A percentile compares a stretch with the other conserved stretches of the same genome.
These are phyloP conservation scores for Fulica atra DNA, from an alignment of 2,113 vertebrate genomes.

Conservation along the genomic window DNA sequence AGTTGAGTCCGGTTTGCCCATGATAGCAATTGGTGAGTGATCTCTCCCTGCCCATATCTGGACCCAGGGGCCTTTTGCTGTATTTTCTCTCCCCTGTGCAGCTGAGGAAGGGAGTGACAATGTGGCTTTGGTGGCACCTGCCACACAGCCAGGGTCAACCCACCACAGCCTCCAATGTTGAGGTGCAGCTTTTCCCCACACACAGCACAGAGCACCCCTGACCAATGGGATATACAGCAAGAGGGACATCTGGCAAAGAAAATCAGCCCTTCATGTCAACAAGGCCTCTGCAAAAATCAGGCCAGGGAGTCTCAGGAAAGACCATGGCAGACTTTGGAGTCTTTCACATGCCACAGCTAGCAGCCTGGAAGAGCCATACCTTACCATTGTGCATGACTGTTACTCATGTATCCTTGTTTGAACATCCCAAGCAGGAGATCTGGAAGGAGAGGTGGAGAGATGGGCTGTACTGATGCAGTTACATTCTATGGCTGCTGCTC, in stretches of 20 bases:
- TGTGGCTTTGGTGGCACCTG: too few relatives aligned
- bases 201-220: background rate
- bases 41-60: too few relatives aligned
- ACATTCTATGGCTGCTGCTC: background rate
- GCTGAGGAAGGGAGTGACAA: too few relatives aligned
- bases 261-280: background rate
- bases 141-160: too few relatives aligned
- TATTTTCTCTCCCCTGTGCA: too few relatives aligned
- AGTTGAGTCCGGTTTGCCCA: too few relatives aligned
- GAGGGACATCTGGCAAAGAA: background rate
- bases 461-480: background rate
- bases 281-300: background rate
- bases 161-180: background rate
- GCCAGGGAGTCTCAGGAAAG: background rate
- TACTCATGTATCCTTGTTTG: background rate
- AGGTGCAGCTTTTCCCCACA: background rate
- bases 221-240: background rate
- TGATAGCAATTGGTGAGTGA: too few relatives aligned
- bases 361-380: background rate
- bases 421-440: background rate
- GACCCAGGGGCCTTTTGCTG: too few relatives aligned
- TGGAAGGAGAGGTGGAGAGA: background rate
- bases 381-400: background rate
- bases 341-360: background rate
- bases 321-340: background rate